Base-by-base conservation (phyloP, 1,140 invertebrate genomes). In the Apis cerana region DNA sequence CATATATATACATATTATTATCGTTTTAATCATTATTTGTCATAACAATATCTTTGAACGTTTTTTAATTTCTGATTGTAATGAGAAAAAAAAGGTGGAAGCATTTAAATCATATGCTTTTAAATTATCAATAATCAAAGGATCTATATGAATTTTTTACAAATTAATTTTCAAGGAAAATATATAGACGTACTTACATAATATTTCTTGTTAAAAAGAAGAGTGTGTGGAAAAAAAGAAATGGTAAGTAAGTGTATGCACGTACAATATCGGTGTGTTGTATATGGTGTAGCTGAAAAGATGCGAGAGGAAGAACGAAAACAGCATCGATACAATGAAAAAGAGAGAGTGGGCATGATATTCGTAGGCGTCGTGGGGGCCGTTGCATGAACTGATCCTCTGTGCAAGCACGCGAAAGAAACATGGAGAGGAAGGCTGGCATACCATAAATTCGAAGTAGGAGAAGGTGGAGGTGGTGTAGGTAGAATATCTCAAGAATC, bases 291-390 rank as follows among this genome's bases (percentile, higher is more conserved):
- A 69, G 70, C 43, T 59, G 48, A 81, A 70, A 48, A 68, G 67
- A 68, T 48, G 62, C 23, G 65, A 79, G 76, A 76, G 75, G 48
- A 80, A 74, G 76, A 75, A 77, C 27, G 59, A 74, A 70, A 50
- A 75, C 27, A 68, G 76, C 27, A 61, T 68, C 65, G 59, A 68
- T 13, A 56, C 48, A 75, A 68, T 33, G 65, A 80, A 69, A 54
- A 70, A 75, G 65, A 82, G 80, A 82, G 84, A 83, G 70, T 68
- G 70, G 56, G 75, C 61, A 78, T 68, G 75, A 83, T 87, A 83
- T 72, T 86, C 85, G 89, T 91, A 82, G 90, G 89, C 90, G 89
- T 91, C 85, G 89, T 85, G 90, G 89, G 90, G 89, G 90, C 90
- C 78, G 83, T 74, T 70, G 86, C 81, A 81, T 76, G 71, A 81